Percentiles rank a stretch among this genome's conserved stretches.
phyloP scores from a whole-genome alignment of 2,113 vertebrate genomes.

The Dipodomys ordii region DNA sequence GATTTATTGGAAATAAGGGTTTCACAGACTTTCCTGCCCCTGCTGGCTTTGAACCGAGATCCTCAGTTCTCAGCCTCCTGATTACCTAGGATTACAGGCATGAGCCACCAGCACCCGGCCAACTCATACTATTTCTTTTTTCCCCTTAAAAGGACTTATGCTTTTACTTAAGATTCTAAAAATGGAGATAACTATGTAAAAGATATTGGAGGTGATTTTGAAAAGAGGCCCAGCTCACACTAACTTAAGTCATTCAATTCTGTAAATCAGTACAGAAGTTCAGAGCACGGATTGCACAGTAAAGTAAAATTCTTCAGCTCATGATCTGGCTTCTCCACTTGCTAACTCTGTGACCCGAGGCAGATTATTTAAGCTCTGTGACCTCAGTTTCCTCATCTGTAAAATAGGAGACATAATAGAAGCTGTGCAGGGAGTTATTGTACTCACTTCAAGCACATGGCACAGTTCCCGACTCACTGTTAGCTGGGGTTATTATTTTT shows the following conservation, averaged over 20 bases:
- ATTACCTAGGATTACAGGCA: no score
- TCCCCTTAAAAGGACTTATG: not conserved
- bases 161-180: not conserved
- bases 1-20: no score
- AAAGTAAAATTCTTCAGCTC: not conserved
- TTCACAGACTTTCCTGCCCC: no score
- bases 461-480: not conserved
- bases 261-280: not conserved
- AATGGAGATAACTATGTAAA: not conserved
- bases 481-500: not conserved
- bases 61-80: no score
- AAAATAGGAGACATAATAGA: conserved; percentile 22
- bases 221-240: not conserved
- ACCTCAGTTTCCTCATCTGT: conserved; percentile 48
- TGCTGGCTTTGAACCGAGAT: no score
- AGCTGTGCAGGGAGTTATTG: not conserved
- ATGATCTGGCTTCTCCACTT: not conserved
- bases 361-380: not conserved
- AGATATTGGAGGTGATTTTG: not conserved
- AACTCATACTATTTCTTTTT: not conserved
- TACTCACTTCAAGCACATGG: not conserved
- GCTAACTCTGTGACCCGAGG: conserved; percentile 24
- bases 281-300: not conserved
- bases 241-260: not conserved
- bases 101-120: no score